These are phyloP conservation scores for Acanthosoma haemorrhoidale DNA, from an alignment of 2,888 invertebrate genomes.

Conservation along the genomic window DNA sequence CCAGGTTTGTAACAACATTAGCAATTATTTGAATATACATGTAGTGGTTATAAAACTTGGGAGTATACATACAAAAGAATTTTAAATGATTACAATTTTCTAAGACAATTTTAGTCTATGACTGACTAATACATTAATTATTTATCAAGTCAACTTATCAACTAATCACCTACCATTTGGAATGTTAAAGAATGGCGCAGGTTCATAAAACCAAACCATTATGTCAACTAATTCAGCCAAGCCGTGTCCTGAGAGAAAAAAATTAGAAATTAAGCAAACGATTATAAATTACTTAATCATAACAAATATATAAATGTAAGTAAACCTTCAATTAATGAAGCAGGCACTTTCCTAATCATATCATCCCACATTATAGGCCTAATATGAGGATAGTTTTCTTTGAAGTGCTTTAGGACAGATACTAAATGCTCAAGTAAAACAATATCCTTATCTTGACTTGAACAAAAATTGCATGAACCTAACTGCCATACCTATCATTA, in stretches of 20 bases:
- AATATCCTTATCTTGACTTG: slow-evolving; percentile 50
- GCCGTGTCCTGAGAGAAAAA: slow-evolving; percentile 51
- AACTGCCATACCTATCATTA: slow-evolving; percentile 63
- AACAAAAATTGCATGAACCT: slow-evolving; percentile 57
- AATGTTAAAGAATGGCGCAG: slow-evolving; percentile 52
- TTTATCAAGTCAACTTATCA: too few relatives aligned
- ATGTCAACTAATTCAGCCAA: slow-evolving; percentile 59
- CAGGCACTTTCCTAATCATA: slow-evolving; percentile 58
- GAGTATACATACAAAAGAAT: too few relatives aligned
- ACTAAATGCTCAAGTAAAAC: slow-evolving; percentile 64
- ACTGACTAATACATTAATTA: slow-evolving; percentile 16
- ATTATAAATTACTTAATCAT: not conserved
- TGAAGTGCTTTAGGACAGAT: slow-evolving; percentile 56
- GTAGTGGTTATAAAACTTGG: too few relatives aligned
- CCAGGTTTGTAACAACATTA: too few relatives aligned
- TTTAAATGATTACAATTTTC: too few relatives aligned
- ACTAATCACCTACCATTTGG: slow-evolving; percentile 44
- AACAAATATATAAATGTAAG: not conserved
- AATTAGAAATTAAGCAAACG: not conserved
- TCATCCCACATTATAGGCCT: slow-evolving; percentile 81
- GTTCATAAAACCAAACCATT: slow-evolving; percentile 64
- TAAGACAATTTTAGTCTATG: slow-evolving; percentile 38
- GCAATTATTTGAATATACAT: too few relatives aligned
- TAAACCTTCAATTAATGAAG: slow-evolving; percentile 17
- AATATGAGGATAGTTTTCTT: slow-evolving; percentile 57